Conservation (phyloP, 1,140 invertebrate genomes). For the Semibalanus balanoides region DNA sequence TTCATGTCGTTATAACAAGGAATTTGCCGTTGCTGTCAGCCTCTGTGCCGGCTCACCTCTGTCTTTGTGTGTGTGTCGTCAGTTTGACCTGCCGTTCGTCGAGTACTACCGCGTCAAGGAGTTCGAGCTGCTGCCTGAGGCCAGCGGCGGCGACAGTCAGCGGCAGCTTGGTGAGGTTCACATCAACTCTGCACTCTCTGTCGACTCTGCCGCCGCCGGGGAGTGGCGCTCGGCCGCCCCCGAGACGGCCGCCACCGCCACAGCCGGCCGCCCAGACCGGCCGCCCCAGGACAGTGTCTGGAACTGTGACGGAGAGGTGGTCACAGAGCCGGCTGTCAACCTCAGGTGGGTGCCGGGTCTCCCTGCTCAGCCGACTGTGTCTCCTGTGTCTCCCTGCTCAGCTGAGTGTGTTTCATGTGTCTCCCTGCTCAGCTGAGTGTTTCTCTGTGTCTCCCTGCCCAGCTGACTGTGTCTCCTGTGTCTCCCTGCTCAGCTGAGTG, state of each 20-base stretch:
- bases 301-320: slow-evolving; percentile 75
- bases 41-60: too few species aligned
- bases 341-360: slow-evolving; percentile 57
- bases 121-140: slow-evolving; percentile 47
- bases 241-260: slow-evolving; percentile 6
- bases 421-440: too few species aligned
- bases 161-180: slow-evolving; percentile 5
- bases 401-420: too few species aligned
- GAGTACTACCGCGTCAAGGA: slow-evolving; percentile 57
- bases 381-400: too few species aligned
- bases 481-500: too few species aligned
- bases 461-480: too few species aligned
- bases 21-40: too few species aligned
- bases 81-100: slow-evolving; percentile 61
- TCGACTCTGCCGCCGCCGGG: not conserved
- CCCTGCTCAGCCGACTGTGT: too few species aligned
- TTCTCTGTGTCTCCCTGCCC: too few species aligned
- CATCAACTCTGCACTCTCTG: not conserved
- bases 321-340: slow-evolving; percentile 48
- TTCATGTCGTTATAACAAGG: too few species aligned
- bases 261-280: slow-evolving; percentile 9
- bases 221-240: not conserved
- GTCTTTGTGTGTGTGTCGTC: slow-evolving; percentile 23
- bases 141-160: slow-evolving; percentile 22
- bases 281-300: slow-evolving; percentile 41